Evolutionary conservation across 2,888 invertebrate genomes (phyloP).

Genomic region (Microdon myrmicae): DNA sequence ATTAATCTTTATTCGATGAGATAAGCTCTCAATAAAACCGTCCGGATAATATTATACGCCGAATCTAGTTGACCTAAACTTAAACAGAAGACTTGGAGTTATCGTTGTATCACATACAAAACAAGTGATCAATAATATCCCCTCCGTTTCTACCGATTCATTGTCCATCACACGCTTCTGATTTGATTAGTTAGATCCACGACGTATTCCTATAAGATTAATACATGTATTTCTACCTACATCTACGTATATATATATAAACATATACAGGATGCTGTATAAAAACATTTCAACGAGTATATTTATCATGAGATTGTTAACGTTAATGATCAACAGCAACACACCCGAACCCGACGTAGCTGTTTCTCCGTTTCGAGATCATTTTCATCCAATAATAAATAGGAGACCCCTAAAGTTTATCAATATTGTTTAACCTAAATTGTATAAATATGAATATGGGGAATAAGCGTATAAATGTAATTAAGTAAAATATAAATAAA

Average conservation of each 20-base stretch:
- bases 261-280: constrained; percentile 23
- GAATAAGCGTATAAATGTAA: no score
- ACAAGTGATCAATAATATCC: constrained; percentile 46
- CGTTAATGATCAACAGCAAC: constrained; percentile 30
- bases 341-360: constrained; percentile 28
- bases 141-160: constrained; percentile 10
- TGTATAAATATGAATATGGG: constrained; percentile 38
- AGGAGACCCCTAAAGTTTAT: constrained; percentile 53
- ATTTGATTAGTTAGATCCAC: constrained; percentile 34
- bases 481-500: constrained; percentile 8
- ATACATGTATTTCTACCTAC: no score
- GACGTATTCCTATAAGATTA: no score
- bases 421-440: constrained; percentile 53
- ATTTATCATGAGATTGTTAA: constrained; percentile 38
- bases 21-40: no score
- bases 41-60: constrained; percentile 25
- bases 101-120: constrained; percentile 41
- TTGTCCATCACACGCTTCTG: constrained; percentile 16
- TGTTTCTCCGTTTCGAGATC: constrained; percentile 45
- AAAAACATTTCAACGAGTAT: constrained; percentile 10
- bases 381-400: constrained; percentile 52
- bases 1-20: no score
- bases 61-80: constrained; percentile 30
- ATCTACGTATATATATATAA: neutral
- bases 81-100: constrained; percentile 35